These are phyloP conservation scores for Ceyx margarethae DNA, from an alignment of 2,113 vertebrate species.

Conservation along the genomic window DNA sequence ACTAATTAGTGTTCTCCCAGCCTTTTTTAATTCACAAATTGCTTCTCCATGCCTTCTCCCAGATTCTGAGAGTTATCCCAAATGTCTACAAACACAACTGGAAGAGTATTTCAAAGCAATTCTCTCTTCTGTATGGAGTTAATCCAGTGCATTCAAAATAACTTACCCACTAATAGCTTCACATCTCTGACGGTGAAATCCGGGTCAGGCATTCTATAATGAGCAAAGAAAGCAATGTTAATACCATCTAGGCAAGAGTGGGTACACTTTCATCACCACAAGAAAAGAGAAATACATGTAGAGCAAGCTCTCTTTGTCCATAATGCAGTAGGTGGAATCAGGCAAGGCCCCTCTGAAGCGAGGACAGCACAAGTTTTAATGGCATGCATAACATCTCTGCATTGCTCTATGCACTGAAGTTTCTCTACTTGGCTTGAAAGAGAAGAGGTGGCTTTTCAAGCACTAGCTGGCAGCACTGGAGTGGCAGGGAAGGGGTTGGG, in stretches of 20 bases:
- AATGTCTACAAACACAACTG: slow-evolving; percentile 63
- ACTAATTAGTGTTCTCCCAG: slow-evolving; percentile 55
- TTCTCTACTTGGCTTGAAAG: not conserved
- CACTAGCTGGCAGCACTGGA: not conserved
- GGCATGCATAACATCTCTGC: not conserved
- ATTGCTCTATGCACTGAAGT: not conserved
- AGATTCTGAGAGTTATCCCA: slow-evolving; percentile 37
- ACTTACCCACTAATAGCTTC: slow-evolving; percentile 97
- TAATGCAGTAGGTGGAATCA: not conserved
- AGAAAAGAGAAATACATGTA: slow-evolving; percentile 49
- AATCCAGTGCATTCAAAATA: slow-evolving; percentile 36
- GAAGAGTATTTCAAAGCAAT: slow-evolving; percentile 58
- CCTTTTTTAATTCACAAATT: slow-evolving; percentile 63
- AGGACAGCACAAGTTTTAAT: not conserved
- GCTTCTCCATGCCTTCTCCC: slow-evolving; percentile 38
- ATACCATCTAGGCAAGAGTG: slow-evolving; percentile 9
- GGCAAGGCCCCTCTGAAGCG: not conserved
- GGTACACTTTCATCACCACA: slow-evolving; percentile 20
- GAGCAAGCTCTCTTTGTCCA: not conserved
- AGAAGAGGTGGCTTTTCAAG: not conserved
- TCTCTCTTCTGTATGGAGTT: slow-evolving; percentile 37
- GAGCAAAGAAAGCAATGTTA: slow-evolving; percentile 48
- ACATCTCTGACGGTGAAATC: slow-evolving; percentile 93
- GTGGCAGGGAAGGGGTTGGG: not conserved
- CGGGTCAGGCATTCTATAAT: slow-evolving; percentile 90